Evolutionary conservation across 2,888 invertebrate species (phyloP), one percentile per base, ranked within the genome.

Genomic region (Actias luna): DNA sequence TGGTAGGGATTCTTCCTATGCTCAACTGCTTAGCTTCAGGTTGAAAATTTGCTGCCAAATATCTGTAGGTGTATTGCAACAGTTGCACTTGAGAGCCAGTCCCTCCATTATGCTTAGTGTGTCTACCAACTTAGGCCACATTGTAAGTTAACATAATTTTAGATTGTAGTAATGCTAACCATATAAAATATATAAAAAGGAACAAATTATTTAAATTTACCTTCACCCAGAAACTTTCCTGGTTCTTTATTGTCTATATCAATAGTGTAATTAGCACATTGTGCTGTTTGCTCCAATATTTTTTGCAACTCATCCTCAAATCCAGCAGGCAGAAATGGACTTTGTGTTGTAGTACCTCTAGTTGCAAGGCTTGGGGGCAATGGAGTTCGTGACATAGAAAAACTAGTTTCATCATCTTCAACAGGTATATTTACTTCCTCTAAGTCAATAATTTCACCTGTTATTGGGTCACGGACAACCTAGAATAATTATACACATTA

Each of bases 261-360:
- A 60, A 93, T 83, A 65, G 85, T 82, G 35, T 92, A 85, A 59
- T 89, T 85, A 27, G 80, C 83, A 66, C 82, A 74, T 29, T 83
- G 79, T 2, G 87, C 69, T 3, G 84, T 82, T 58, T 84, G 80
- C 59, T 88, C 80, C 18, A 92, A 78, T 65, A 93, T 85, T 69
- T 92, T 91, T 22, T 89, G 87, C 0, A 92, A 70, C 63, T 94
- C 93, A 59, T 94, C 90, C 67, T 95, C 93, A 81, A 97, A 96
- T 2, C 97, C 96, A 58, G 97, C 98, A 0, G 98, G 98, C 94
- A 97, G 95, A 82, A 98, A 98, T 0, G 97, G 98, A 78, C 95
- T 95, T 81, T 97, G 97, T 65, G 95, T 95, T 0, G 95, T 94
- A 61, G 95, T 96, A 18, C 98, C 98, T 73, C 95, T 93, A 0